Percentiles rank a stretch among this genome's conserved stretches.
These are phyloP conservation scores for Ianthella basta DNA, from an alignment of 37 sponge, comb jelly and placozoan species.

Conservation along the genomic window DNA sequence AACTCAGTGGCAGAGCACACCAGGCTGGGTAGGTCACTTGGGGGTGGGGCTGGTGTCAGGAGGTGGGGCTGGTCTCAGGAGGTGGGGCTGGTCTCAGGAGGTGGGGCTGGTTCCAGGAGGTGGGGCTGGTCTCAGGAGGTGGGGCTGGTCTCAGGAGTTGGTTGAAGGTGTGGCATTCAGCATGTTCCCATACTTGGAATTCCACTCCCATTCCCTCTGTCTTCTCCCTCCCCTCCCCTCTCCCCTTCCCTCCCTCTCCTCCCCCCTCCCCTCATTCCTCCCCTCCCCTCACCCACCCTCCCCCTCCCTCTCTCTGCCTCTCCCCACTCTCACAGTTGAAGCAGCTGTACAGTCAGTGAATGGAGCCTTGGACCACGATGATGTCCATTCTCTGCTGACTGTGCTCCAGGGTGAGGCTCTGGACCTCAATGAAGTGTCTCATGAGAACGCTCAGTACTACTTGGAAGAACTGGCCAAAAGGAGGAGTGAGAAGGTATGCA, in stretches of 20 bases:
- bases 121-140: too few species aligned
- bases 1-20: constrained; percentile 87
- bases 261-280: not conserved
- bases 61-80: too few species aligned
- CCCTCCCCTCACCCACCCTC: not conserved
- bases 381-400: constrained; percentile 51
- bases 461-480: constrained; percentile 37
- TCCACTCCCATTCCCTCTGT: too few species aligned
- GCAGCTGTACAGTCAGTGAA: constrained; percentile 79
- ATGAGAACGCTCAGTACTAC: constrained; percentile 78
- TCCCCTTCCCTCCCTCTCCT: not conserved
- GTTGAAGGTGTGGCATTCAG: too few species aligned
- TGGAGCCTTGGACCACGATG: constrained; percentile 45
- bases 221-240: not conserved
- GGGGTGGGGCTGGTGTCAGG: too few species aligned
- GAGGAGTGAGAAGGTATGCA: constrained; percentile 38
- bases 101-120: too few species aligned
- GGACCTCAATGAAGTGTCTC: constrained; percentile 53
- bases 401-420: constrained; percentile 71
- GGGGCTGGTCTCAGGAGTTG: too few species aligned
- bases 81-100: too few species aligned
- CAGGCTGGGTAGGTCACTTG: constrained; percentile 49
- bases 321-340: constrained; percentile 49
- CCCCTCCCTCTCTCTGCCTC: not conserved
- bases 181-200: too few species aligned